Base-by-base conservation (phyloP, 2,888 invertebrate genomes). In the Archips xylosteana region DNA sequence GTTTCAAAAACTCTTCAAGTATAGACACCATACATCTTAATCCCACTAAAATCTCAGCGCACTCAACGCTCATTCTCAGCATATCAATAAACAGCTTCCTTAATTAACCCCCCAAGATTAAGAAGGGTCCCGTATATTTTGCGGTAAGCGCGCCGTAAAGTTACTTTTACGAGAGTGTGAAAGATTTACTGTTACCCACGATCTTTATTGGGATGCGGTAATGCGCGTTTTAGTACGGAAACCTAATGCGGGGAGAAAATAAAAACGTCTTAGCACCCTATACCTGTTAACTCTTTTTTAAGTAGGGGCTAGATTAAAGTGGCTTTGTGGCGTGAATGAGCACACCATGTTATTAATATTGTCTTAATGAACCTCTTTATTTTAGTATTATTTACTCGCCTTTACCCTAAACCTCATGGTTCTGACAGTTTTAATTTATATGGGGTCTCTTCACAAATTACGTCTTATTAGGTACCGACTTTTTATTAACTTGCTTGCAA, bases 81-180 rank as follows among this genome's bases (percentile, higher is more conserved):
- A 73, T 73, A 73, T 73, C 73, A 73, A 73, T 69, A 73, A 73
- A 73, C 68, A 80, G 81, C 39, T 39, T 70, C 79, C 81, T 84
- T 86, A 85, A 86, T 86, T 83, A 84, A 82, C 78, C 72, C 74
- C 54, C 75, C 80, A 78, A 76, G 81, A 80, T 79, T 78, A 82
- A 80, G 78, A 82, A 79, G 80, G 82, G 82, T 76, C 76, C 78
- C 78, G 78, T 81, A 82, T 80, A 81, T 80, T 78, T 76, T 75
- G 79, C 83, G 82, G 83, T 87, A 84, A 86, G 84, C 83, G 84
- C 84, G 78, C 86, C 87, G 87, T 88, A 87, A 87, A 87, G 77
- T 79, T 79, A 78, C 81, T 78, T 87, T 87, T 87, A 88, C 81
- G 87, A 82, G 82, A 81, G 79, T 79, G 81, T 78, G 82, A 83